Base-by-base conservation (phyloP, 1,140 invertebrate species). In the Aphelinus atriplicis region DNA sequence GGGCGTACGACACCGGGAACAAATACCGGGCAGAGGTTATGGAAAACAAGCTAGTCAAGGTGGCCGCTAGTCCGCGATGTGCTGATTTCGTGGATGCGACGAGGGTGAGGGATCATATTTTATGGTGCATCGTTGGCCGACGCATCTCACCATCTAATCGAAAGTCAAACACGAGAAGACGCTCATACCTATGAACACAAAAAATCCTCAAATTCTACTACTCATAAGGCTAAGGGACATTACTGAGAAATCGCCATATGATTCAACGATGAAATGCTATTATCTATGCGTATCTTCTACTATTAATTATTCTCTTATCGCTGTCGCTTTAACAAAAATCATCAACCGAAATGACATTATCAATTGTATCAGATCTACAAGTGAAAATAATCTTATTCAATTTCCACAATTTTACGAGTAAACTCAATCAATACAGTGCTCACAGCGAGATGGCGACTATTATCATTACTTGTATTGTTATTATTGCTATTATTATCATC, bases 1-100 rank as follows among this genome's bases (percentile, higher is more conserved):
- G 1, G 46, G 3, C 26, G 47, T 60, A 1, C 60, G 51, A 76
- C 4, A 61, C 26, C 80, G 61, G 56, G 70, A 77, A 80, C 66
- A 63, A 73, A 57, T 10, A 72, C 73, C 48, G 70, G 7, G 69
- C 51, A 62, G 9, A 77, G 71, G 76, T 64, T 79, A 81, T 80
- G 78, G 75, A 83, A 83, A 84, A 83, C 77, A 87, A 87, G 83
- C 86, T 87, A 88, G 86, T 87, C 86, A 88, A 86, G 86, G 81
- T 87, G 84, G 81, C 83, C 83, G 80, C 86, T 87, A 87, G 86
- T 88, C 86, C 81, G 83, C 82, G 79, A 86, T 83, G 74, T 71
- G 72, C 79, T 84, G 81, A 81, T 85, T 84, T 79, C 45, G 50
- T 50, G 53, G 6, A 45, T 63, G n/a, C 66, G 2, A 74, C 45